Conservation (phyloP, 2,888 invertebrate genomes). For the Leistus spinibarbis region DNA sequence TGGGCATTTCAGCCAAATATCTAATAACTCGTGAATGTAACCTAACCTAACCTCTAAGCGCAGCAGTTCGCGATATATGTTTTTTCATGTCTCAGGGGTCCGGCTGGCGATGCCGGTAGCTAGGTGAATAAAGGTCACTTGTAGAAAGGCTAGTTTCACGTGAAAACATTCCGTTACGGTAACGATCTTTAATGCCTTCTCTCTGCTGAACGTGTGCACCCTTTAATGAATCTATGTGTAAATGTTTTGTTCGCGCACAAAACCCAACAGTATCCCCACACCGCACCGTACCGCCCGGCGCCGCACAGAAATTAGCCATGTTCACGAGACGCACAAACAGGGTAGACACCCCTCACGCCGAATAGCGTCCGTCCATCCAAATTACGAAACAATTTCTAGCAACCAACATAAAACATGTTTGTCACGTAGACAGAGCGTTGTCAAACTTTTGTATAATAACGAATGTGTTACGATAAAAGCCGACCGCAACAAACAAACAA, state of each 20-base stretch:
- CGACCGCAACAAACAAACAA: slow-evolving; percentile 13
- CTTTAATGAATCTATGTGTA: slow-evolving; percentile 36
- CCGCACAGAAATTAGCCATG: slow-evolving; percentile 29
- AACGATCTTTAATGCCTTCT: slow-evolving; percentile 27
- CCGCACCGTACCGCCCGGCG: not conserved
- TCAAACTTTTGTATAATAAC: slow-evolving; percentile 38
- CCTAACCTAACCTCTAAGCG: not conserved
- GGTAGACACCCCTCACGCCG: slow-evolving; percentile 11
- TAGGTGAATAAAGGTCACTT: slow-evolving; percentile 6
- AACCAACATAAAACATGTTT: slow-evolving; percentile 37
- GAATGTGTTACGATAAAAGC: slow-evolving; percentile 32
- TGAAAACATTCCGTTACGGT: not conserved
- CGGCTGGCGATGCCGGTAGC: not conserved
- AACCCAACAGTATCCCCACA: slow-evolving; percentile 18
- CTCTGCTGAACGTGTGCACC: not conserved
- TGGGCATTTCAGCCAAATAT: not conserved
- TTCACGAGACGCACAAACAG: not conserved
- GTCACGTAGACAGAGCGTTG: slow-evolving; percentile 34
- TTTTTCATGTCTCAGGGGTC: not conserved
- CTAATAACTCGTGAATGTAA: not conserved
- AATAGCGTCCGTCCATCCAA: slow-evolving; percentile 23
- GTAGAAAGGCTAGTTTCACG: slow-evolving; percentile 1
- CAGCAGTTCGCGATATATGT: not conserved
- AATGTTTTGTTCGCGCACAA: slow-evolving; percentile 34
- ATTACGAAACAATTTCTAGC: slow-evolving; percentile 37